A percentile compares a stretch with the other conserved stretches of the same genome.
phyloP scores from a whole-genome alignment of 1,140 invertebrate genomes.

The Drosophila littoralis region DNA sequence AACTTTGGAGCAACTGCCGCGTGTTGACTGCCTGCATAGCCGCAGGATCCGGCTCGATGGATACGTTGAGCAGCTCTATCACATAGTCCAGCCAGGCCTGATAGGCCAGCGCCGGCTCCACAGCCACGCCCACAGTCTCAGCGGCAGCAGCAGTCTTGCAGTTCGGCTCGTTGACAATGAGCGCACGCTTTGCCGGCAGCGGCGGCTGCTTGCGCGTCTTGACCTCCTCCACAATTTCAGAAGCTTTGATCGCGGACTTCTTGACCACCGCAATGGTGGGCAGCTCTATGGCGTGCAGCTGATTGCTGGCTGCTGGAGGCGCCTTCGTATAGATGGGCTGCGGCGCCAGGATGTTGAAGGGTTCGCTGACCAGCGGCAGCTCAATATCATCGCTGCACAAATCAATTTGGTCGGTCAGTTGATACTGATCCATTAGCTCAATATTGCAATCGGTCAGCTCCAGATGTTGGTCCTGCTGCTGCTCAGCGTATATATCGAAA shows the following conservation, averaged over 20 bases:
- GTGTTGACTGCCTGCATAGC: not conserved
- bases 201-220: slow-evolving; percentile 64
- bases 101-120: slow-evolving; percentile 61
- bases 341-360: slow-evolving; percentile 62
- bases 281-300: slow-evolving; percentile 64
- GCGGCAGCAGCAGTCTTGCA: not conserved
- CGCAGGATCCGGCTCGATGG: slow-evolving; percentile 38
- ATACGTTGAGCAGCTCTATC: slow-evolving; percentile 69
- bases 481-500: slow-evolving; percentile 57
- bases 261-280: slow-evolving; percentile 70
- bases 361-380: slow-evolving; percentile 59
- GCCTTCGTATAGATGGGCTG: slow-evolving; percentile 49
- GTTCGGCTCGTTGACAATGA: slow-evolving; percentile 60
- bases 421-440: slow-evolving; percentile 79
- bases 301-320: slow-evolving; percentile 35
- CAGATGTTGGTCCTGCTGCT: slow-evolving; percentile 52
- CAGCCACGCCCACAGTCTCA: slow-evolving; percentile 35
- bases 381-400: slow-evolving; percentile 74
- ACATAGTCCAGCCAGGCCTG: slow-evolving; percentile 77
- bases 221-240: slow-evolving; percentile 61
- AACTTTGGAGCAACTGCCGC: slow-evolving; percentile 49
- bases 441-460: slow-evolving; percentile 79
- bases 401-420: slow-evolving; percentile 77
- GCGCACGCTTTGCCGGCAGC: slow-evolving; percentile 61
- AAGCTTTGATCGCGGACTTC: slow-evolving; percentile 59